Percentiles rank a stretch among this genome's conserved stretches.
Evolutionary conservation across 2,888 invertebrate species (phyloP).

Genomic region (Muscina levida): DNA sequence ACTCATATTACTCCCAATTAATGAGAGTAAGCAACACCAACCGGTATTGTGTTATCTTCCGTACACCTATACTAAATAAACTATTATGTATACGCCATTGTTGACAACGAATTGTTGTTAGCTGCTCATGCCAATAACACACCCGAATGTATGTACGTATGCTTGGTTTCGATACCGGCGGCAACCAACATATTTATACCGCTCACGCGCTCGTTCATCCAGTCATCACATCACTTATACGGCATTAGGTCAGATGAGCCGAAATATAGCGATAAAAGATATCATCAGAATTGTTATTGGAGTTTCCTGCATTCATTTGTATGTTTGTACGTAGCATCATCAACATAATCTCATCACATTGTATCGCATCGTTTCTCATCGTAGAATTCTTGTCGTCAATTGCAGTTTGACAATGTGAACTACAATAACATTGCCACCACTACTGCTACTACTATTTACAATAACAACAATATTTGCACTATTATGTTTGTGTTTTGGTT

Average conservation of each 20-base stretch:
- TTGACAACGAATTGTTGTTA: not conserved
- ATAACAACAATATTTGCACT: not conserved
- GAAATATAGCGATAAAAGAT: not conserved
- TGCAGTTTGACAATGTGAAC: not conserved
- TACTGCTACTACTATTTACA: not conserved
- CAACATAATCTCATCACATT: not conserved
- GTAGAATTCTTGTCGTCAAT: constrained; percentile 43
- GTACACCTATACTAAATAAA: not conserved
- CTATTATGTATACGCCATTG: not conserved
- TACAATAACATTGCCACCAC: not conserved
- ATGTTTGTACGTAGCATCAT: not conserved
- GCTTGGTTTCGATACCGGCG: not conserved
- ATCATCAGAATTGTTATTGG: constrained; percentile 5
- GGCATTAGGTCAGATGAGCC: not conserved
- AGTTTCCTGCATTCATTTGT: constrained; percentile 6
- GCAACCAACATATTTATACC: not conserved
- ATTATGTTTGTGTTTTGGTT: constrained; percentile 65
- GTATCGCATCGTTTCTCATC: not conserved
- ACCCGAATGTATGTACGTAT: not conserved
- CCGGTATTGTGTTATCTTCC: not conserved
- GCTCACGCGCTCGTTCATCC: not conserved
- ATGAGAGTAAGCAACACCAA: not conserved
- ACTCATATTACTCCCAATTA: not conserved
- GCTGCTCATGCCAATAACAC: too few relatives aligned
- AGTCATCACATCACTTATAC: not conserved